Base-by-base conservation (phyloP, 2,113 vertebrate genomes). In the Coryphaenoides rupestris region DNA sequence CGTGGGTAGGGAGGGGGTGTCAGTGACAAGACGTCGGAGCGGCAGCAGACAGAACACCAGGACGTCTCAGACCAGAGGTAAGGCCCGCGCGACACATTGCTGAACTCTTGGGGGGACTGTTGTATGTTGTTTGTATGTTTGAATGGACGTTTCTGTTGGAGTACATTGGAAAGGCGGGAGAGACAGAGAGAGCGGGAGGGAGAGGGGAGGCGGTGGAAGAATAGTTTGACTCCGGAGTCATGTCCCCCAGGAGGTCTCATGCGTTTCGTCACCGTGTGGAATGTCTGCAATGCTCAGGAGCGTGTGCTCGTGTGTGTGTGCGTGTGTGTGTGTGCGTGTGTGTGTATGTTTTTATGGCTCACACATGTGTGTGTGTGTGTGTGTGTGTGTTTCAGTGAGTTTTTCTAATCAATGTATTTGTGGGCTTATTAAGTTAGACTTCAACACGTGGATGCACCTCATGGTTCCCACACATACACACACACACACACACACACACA, bases 241-340 rank as follows among this genome's bases (percentile, higher is more conserved):
- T 65, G 23, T 28, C 80, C 73, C 76, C 49, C 52, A 26, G 60
- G 74, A 64, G 72, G 72, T 23, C 65, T 63, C n/a, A 2, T 52
- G 49, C 74, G 69, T 83, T 75, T 73, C 73, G 63, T 58, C 73
- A 74, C 6, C 21, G 57, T 82, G 83, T 77, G 77, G 81, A 87
- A 82, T 86, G 77, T 63, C 49, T 81, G 84, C 74, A 69, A 84
- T 80, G 77, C 61, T 21, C 19, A 15, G 19, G 56, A 69, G 74
- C n/a, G 55, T 47, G 46, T 47, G 46, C 10, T 16, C 17, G 47
- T 50, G 47, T 17, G 47, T 6, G 4, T n/a, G 53, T 58, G 28
- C 68, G 57, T 57, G 62, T 55, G 45, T 63, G 64, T 60, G 26
- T 21, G 26, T 19, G 19, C 45, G 24, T 60, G 57, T 54, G 24